phyloP scores from a whole-genome alignment of 1,140 invertebrate species.

The Steinernema khuongi region DNA sequence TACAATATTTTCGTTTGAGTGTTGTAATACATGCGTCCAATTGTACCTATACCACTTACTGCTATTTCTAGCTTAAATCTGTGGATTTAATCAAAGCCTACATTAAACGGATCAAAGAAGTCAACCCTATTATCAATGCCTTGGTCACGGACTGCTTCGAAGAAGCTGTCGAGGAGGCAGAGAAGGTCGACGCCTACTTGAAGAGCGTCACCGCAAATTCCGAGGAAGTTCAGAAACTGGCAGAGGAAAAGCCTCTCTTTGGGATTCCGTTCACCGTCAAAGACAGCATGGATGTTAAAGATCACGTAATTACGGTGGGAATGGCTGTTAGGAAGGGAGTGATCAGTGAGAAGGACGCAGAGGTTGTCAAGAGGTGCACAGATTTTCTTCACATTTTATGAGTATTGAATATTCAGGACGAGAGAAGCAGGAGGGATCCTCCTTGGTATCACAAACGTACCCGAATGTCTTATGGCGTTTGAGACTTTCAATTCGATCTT shows the following conservation, averaged over 20 bases:
- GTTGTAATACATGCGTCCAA: too few species aligned
- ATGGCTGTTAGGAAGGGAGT: neutral
- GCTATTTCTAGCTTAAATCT: constrained; percentile 25
- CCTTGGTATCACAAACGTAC: constrained; percentile 73
- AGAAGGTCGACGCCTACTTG: constrained; percentile 27
- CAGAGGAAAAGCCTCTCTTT: constrained; percentile 22
- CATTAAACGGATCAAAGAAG: constrained; percentile 32
- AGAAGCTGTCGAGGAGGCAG: constrained; percentile 22
- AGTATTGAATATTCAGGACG: constrained; percentile 25
- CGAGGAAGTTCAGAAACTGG: constrained; percentile 8
- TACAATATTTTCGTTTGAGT: too few species aligned
- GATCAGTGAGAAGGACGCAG: constrained; percentile 13
- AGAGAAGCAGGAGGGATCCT: constrained; percentile 69
- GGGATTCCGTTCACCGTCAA: constrained; percentile 30
- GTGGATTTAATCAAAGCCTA: constrained; percentile 23
- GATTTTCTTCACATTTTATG: neutral
- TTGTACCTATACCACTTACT: neutral
- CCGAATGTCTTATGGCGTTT: constrained; percentile 75
- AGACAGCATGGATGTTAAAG: constrained; percentile 25
- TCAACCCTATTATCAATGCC: constrained; percentile 35
- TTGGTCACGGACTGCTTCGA: constrained; percentile 31
- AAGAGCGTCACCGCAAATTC: neutral
- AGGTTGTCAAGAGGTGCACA: constrained; percentile 2
- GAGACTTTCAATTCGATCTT: constrained; percentile 81
- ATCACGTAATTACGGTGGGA: neutral